Conservation (phyloP, 2,797 vertebrate species). For the Pteronotus mesoamericanus region DNA sequence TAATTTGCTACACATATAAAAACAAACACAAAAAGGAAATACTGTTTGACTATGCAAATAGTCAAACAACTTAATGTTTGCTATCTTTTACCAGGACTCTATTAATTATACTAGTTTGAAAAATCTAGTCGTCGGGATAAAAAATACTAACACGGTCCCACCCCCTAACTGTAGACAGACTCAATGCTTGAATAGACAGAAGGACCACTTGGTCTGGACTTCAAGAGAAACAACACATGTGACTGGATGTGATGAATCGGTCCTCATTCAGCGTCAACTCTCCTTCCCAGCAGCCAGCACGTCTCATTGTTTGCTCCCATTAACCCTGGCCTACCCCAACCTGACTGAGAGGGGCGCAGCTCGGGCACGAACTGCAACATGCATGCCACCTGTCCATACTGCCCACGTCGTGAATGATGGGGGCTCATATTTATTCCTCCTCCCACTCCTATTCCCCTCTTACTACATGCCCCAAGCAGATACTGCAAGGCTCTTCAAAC, state of each 20-base stretch:
- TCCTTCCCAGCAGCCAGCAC: neutral
- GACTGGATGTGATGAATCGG: neutral
- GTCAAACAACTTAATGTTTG: neutral
- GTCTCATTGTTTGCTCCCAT: neutral
- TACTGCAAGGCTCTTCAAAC: neutral
- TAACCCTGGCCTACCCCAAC: neutral
- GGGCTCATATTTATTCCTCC: neutral
- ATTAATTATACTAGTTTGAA: neutral
- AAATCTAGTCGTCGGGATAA: neutral
- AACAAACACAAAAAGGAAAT: neutral
- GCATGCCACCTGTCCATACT: no score
- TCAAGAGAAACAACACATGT: neutral
- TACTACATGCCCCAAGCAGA: neutral
- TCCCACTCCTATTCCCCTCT: neutral
- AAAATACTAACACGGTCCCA: neutral
- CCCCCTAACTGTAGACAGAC: neutral
- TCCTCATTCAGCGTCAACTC: neutral
- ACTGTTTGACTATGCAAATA: neutral
- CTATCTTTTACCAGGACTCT: neutral
- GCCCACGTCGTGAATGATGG: neutral
- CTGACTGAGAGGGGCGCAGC: rapidly evolving
- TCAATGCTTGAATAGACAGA: neutral
- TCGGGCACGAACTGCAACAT: neutral
- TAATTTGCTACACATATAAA: neutral
- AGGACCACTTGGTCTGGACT: neutral